Evolutionary conservation across 1,140 invertebrate genomes (phyloP), one percentile per base, ranked within the genome.

Genomic region (Drosophila fuyamai): DNA sequence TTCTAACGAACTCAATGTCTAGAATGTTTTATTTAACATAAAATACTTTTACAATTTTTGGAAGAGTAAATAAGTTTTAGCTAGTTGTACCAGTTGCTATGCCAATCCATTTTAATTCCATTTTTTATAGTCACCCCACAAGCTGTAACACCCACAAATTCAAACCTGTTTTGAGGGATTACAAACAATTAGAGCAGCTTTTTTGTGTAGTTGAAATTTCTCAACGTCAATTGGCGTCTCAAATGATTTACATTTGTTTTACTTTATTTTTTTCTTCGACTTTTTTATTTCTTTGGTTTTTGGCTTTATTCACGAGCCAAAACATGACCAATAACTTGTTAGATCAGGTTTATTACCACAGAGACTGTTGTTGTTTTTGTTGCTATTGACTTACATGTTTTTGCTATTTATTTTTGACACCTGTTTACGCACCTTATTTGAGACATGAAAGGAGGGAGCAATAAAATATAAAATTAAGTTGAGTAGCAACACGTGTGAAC

Each of bases 131-230:
- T 14, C 23, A 23, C n/a, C 14, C 29, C 4, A 5, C 14, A 32
- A 47, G 5, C 14, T 14, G 9, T 32, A 48, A 40, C 66, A 36
- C 46, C 55, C 16, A 57, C 50, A 35, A 50, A 23, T 51, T 55
- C 16, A 43, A 51, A 57, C 41, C 57, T 10, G n/a, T 60, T 66
- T 36, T 27, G 36, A 60, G 65, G 70, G 63, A 70, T 88, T 86
- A 88, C 57, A 73, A 70, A 73, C 71, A 88, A 83, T 86, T 86
- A 88, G 79, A 83, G 83, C 83, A 76, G 76, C 65, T 66, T 82
- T 79, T 50, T 68, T 72, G 80, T 57, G 67, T 78, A 54, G 59
- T 59, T 68, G 12, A 61, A 56, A 75, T 61, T 74, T 75, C 29
- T 61, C 50, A 74, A 55, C 59, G 27, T 55, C 73, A 67, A 67